Percentiles rank a stretch among this genome's conserved stretches.
Evolutionary conservation across 2,888 invertebrate species (phyloP).

Genomic region (Oscheius sp.): DNA sequence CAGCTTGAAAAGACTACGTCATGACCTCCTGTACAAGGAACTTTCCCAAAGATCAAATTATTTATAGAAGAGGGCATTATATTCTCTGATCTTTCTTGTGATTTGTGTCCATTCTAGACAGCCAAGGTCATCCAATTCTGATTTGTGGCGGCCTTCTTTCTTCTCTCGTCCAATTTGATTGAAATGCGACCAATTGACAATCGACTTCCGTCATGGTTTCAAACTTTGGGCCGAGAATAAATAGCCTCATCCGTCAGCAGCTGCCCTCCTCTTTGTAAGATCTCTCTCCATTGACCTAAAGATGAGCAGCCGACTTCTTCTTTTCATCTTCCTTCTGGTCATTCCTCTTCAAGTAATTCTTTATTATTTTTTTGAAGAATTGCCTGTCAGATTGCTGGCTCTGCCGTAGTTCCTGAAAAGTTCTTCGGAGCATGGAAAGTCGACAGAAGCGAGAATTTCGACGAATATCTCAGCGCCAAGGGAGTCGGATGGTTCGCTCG

Average conservation of each 20-base stretch:
- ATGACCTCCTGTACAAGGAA: neutral
- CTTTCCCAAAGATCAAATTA: too few relatives aligned
- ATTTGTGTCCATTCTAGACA: too few relatives aligned
- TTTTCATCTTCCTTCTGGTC: neutral
- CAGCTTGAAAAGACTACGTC: neutral
- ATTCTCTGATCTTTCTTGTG: too few relatives aligned
- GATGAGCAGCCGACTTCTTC: neutral
- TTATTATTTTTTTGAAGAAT: neutral
- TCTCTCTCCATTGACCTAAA: neutral
- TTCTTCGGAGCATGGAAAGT: constrained; percentile 24
- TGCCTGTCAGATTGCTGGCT: neutral
- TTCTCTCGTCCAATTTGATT: too few relatives aligned
- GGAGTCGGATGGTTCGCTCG: constrained; percentile 24
- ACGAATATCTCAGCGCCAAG: constrained; percentile 25
- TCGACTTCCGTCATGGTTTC: neutral
- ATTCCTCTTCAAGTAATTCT: neutral
- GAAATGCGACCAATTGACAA: neutral
- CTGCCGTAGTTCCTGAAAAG: constrained; percentile 1
- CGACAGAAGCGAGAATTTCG: constrained; percentile 27
- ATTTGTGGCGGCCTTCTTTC: too few relatives aligned
- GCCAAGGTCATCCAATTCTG: too few relatives aligned
- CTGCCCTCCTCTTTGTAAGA: constrained; percentile 1
- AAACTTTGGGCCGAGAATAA: neutral
- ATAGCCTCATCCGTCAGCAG: neutral
- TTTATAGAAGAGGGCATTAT: too few relatives aligned